Percentiles rank a stretch among this genome's conserved stretches.
Conservation (phyloP, 2,888 invertebrate species). For the Torymus texanus region DNA sequence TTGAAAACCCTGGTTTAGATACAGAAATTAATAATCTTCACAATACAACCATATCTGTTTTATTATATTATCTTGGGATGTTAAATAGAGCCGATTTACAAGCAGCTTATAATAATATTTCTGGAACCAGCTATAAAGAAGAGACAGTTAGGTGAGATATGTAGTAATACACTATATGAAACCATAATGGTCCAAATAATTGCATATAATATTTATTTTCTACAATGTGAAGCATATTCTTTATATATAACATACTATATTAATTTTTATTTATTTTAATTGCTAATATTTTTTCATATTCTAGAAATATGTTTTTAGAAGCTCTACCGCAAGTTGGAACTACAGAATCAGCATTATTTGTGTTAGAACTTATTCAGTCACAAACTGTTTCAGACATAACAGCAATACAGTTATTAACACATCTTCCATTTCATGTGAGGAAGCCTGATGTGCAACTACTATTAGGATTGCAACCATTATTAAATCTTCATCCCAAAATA, state of each 20-base stretch:
- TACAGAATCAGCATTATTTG: slow-evolving; percentile 80
- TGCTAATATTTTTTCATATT: slow-evolving; percentile 28
- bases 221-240: not conserved
- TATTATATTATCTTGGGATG: slow-evolving; percentile 74
- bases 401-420: slow-evolving; percentile 81
- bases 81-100: slow-evolving; percentile 71
- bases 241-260: not conserved
- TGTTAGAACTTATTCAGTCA: slow-evolving; percentile 80
- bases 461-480: slow-evolving; percentile 78
- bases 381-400: slow-evolving; percentile 81
- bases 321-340: slow-evolving; percentile 83
- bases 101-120: slow-evolving; percentile 70
- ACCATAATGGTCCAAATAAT: not conserved
- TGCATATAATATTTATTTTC: too few relatives aligned
- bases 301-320: slow-evolving; percentile 83
- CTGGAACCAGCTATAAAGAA: slow-evolving; percentile 84
- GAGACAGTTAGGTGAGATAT: slow-evolving; percentile 79
- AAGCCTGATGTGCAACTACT: slow-evolving; percentile 77
- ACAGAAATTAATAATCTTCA: slow-evolving; percentile 71
- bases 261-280: not conserved
- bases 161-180: not conserved
- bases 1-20: slow-evolving; percentile 72
- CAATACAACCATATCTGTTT: slow-evolving; percentile 73
- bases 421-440: slow-evolving; percentile 83
- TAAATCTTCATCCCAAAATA: slow-evolving; percentile 73